Conservation (phyloP, 2,113 vertebrate genomes). For the Hemichromis elongatus region DNA sequence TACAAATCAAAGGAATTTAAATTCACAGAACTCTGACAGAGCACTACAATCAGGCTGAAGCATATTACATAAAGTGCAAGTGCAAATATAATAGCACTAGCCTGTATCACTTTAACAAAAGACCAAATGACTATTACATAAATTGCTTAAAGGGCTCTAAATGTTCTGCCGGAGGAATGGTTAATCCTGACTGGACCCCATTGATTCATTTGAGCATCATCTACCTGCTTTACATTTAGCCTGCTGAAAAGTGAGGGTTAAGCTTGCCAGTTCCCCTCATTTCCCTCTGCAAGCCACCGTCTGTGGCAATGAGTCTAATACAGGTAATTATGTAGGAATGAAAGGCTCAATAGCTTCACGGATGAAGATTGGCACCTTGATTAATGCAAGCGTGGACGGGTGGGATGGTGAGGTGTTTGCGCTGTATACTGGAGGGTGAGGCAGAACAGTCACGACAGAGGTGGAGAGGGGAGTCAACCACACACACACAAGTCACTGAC, state of each 20-base stretch:
- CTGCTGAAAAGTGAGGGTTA: conserved; percentile 18
- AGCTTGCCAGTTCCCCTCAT: not conserved
- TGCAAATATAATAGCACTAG: not conserved
- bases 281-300: conserved; percentile 14
- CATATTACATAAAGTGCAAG: not conserved
- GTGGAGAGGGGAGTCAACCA: not conserved
- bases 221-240: not conserved
- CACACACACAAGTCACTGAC: not conserved
- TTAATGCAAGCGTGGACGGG: conserved; percentile 25
- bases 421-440: not conserved
- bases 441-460: conserved; percentile 25
- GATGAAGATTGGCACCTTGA: conserved; percentile 67
- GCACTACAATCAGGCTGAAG: not conserved
- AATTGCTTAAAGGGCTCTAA: not conserved
- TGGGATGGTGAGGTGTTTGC: not conserved
- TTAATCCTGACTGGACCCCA: not conserved
- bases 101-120: not conserved
- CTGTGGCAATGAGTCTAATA: conserved; percentile 27
- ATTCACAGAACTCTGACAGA: not conserved
- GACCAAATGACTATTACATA: not conserved
- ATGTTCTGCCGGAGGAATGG: not conserved
- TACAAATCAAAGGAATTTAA: not conserved
- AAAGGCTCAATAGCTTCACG: conserved; percentile 45
- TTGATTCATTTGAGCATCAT: conserved; percentile 3
- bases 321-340: conserved; percentile 56